phyloP scores from a whole-genome alignment of 2,888 invertebrate species.

The Drosophila algonquin region DNA sequence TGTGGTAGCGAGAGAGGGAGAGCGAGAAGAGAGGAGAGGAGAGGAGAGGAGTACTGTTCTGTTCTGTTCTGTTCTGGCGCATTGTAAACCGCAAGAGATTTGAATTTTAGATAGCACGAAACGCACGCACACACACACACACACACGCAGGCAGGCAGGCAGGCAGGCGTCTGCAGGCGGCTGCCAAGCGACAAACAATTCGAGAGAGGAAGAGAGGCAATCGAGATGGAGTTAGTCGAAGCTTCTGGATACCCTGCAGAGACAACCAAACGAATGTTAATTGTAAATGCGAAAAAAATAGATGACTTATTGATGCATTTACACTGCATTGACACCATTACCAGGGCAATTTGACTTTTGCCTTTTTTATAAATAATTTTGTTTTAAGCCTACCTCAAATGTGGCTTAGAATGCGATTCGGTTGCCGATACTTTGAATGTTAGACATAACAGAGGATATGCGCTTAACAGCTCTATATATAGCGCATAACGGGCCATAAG shows the following conservation, averaged over 20 bases:
- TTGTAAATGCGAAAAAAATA: too few relatives aligned
- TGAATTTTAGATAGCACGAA: slow-evolving; percentile 73
- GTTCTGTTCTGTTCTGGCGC: slow-evolving; percentile 37
- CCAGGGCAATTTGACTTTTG: too few relatives aligned
- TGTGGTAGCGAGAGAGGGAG: background rate
- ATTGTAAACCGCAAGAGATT: slow-evolving; percentile 71
- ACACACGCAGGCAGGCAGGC: slow-evolving; percentile 7
- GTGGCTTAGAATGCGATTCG: too few relatives aligned
- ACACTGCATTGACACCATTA: too few relatives aligned
- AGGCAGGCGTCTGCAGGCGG: slow-evolving; percentile 8
- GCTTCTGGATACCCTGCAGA: background rate
- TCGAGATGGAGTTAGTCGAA: background rate
- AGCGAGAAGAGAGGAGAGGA: background rate
- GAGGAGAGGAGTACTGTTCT: background rate
- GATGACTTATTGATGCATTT: too few relatives aligned
- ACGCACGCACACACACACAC: slow-evolving; percentile 38
- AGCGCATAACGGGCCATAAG: too few relatives aligned
- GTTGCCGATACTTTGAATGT: too few relatives aligned
- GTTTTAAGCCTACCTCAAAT: too few relatives aligned
- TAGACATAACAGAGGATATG: too few relatives aligned
- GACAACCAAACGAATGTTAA: too few relatives aligned
- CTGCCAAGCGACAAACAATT: slow-evolving; percentile 26
- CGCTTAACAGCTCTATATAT: too few relatives aligned
- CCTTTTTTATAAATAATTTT: too few relatives aligned
- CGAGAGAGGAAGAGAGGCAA: background rate